phyloP scores from a whole-genome alignment of 2,113 vertebrate genomes.

The Thalassarche chlororhynchos region DNA sequence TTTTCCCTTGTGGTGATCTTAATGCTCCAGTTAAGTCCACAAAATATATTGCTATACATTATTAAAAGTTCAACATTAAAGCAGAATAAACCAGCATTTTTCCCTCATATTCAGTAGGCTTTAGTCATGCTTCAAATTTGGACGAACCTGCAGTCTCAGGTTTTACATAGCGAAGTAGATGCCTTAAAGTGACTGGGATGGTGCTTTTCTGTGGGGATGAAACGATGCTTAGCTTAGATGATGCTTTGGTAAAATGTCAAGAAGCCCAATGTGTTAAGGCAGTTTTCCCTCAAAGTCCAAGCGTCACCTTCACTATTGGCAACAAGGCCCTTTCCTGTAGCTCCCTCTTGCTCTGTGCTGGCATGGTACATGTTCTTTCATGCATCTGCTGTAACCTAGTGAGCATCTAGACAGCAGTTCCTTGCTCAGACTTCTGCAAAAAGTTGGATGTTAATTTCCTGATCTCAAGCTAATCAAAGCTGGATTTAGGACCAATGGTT shows the following conservation, averaged over 20 bases:
- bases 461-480: not conserved
- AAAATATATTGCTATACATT: not conserved
- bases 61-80: not conserved
- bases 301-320: not conserved
- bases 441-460: not conserved
- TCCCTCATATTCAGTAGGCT: not conserved
- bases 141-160: not conserved
- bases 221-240: fast-evolving
- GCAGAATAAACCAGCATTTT: not conserved
- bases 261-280: not conserved
- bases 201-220: not conserved
- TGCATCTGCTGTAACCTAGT: fast-evolving
- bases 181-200: not conserved
- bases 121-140: not conserved
- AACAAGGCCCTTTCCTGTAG: not conserved
- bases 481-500: not conserved
- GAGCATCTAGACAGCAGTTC: not conserved
- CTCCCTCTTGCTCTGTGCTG: not conserved
- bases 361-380: fast-evolving
- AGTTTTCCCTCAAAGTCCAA: not conserved
- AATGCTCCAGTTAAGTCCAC: not conserved
- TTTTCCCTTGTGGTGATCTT: not conserved
- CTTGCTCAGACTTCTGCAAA: not conserved
- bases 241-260: not conserved
- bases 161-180: not conserved